Conservation (phyloP, 2,113 vertebrate genomes). For the Corydoras sp. region DNA sequence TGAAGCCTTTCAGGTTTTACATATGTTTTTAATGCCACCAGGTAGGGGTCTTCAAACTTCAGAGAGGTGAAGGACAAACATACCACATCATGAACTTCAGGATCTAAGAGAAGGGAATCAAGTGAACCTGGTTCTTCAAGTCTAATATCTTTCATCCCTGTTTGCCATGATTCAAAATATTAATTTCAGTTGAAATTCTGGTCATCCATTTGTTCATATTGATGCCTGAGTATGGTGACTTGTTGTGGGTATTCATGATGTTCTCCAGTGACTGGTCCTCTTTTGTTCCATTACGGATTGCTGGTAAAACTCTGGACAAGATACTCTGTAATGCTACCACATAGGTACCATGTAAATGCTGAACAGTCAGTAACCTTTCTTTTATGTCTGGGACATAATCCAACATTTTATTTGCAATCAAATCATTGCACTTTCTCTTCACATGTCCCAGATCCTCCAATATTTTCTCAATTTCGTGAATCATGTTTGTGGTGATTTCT, state of each 20-base stretch:
- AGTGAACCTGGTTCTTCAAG: neutral
- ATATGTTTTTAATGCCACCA: neutral
- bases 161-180: slow-evolving; percentile 13
- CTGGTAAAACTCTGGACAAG: slow-evolving; percentile 32
- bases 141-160: slow-evolving; percentile 29
- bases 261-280: slow-evolving; percentile 35
- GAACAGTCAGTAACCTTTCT: slow-evolving; percentile 40
- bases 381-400: slow-evolving; percentile 46
- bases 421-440: slow-evolving; percentile 49
- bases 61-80: slow-evolving; percentile 49
- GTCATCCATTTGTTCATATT: slow-evolving; percentile 42
- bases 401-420: neutral
- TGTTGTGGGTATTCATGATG: neutral
- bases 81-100: slow-evolving; percentile 16
- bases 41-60: slow-evolving; percentile 32
- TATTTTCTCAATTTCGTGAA: slow-evolving; percentile 25
- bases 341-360: slow-evolving; percentile 27
- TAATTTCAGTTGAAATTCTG: slow-evolving; percentile 40
- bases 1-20: neutral
- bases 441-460: slow-evolving; percentile 43
- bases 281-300: slow-evolving; percentile 43
- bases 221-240: slow-evolving; percentile 11
- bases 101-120: neutral
- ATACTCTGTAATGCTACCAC: slow-evolving; percentile 26
- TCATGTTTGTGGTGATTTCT: slow-evolving; percentile 42